phyloP scores from a whole-genome alignment of 2,888 invertebrate species.

The Drosophila paramelanica region DNA sequence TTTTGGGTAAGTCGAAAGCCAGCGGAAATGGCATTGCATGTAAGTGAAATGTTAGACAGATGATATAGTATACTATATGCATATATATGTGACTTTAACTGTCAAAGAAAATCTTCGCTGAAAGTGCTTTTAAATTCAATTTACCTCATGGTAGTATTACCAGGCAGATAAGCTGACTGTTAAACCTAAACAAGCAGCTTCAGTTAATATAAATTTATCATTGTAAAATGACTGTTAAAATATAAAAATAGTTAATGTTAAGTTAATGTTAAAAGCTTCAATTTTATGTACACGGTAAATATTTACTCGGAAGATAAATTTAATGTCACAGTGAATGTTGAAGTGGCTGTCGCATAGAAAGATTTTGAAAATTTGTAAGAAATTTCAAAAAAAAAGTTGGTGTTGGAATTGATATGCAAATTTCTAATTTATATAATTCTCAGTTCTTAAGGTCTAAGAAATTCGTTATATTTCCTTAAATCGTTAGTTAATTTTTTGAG shows the following conservation, averaged over 20 bases:
- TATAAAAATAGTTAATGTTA: too few species aligned
- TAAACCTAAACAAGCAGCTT: background rate
- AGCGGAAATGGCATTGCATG: slow-evolving; percentile 51
- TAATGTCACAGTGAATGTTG: too few species aligned
- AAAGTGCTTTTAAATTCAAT: too few species aligned
- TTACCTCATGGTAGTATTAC: background rate
- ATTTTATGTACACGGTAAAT: too few species aligned
- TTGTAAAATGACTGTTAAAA: background rate
- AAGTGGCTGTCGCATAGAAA: too few species aligned
- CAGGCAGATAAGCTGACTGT: background rate
- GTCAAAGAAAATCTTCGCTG: too few species aligned
- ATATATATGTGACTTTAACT: background rate
- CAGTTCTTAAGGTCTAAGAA: background rate
- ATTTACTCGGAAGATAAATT: too few species aligned
- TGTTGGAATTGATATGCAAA: too few species aligned
- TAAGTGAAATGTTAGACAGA: slow-evolving; percentile 34
- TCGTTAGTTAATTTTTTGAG: background rate
- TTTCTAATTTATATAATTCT: too few species aligned
- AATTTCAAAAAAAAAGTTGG: too few species aligned
- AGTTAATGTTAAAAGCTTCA: too few species aligned
- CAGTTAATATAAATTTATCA: background rate
- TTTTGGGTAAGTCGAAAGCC: slow-evolving; percentile 28
- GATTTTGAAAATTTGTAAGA: too few species aligned
- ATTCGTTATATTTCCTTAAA: background rate
- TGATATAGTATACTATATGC: background rate